phyloP scores from a whole-genome alignment of 2,113 vertebrate genomes.

The Colistium nudipinnis region DNA sequence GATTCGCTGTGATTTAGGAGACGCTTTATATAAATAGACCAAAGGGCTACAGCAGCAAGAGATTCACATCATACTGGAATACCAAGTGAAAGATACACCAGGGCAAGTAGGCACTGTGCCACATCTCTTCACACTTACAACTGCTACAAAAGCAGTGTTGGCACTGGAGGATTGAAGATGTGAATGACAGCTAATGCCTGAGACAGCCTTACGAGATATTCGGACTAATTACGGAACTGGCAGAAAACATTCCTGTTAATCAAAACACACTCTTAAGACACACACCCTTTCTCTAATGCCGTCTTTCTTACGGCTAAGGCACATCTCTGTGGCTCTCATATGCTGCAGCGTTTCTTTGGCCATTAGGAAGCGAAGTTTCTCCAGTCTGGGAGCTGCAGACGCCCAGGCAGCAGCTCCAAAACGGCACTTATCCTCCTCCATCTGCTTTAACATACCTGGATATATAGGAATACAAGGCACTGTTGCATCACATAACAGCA shows the following conservation, averaged over 20 bases:
- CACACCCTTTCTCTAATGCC: slow-evolving; percentile 82
- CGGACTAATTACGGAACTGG: slow-evolving; percentile 9
- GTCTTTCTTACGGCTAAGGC: slow-evolving; percentile 86
- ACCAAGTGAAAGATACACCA: slow-evolving; percentile 48
- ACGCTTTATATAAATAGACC: slow-evolving; percentile 71
- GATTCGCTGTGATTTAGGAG: slow-evolving; percentile 55
- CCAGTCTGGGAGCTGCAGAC: slow-evolving; percentile 86
- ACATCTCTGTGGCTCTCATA: slow-evolving; percentile 90
- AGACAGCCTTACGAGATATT: neutral
- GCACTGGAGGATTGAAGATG: slow-evolving; percentile 7
- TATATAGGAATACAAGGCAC: neutral
- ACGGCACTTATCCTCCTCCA: slow-evolving; percentile 87
- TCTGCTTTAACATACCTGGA: slow-evolving; percentile 92
- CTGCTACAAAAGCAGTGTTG: slow-evolving; percentile 19
- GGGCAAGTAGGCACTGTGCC: slow-evolving; percentile 31
- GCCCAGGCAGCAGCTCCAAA: slow-evolving; percentile 93
- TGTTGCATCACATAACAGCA: neutral
- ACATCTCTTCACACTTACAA: slow-evolving; percentile 40
- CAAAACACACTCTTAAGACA: neutral
- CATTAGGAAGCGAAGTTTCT: slow-evolving; percentile 87
- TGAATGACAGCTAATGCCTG: slow-evolving; percentile 6
- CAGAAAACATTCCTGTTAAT: neutral
- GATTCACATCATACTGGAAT: slow-evolving; percentile 58
- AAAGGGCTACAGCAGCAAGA: slow-evolving; percentile 55
- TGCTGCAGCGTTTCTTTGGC: slow-evolving; percentile 94